Base-by-base conservation (phyloP, 2,113 vertebrate species). In the Passer domesticus region DNA sequence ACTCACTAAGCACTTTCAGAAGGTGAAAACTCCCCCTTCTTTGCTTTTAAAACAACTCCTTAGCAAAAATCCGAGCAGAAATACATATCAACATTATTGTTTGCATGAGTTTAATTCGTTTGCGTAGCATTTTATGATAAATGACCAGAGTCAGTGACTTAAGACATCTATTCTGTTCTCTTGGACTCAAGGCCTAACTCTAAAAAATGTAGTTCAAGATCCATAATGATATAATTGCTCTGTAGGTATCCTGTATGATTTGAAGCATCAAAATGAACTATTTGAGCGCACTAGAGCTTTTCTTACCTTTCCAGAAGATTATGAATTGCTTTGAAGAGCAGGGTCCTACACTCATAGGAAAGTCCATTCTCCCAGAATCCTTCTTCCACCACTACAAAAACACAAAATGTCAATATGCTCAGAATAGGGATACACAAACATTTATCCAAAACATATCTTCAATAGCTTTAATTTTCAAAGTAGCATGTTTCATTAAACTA, bases 301-400 rank as follows among this genome's bases (percentile, higher is more conserved):
- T 87, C 97, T 98, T 99, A 99, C 99, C 99, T 99, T 98, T 99
- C 99, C 97, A 99, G 97, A 94, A 99, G 98, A 97, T 99, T 99
- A 97, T 99, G 99, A 96, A 99, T 99, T 64, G 99, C 99, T 98
- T 99, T 99, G 98, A 99, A 99, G 96, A 99, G 99, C 89, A 99
- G 98, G 27, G 99, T 99, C 96, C 99, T 97, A 96, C 99, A 99
- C 97, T 99, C 99, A 68, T 99, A 99, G 82, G 99, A 99, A 97
- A 99, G 99, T 63, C 99, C 99, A 86, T 99, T 99, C 97, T 99
- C 99, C 99, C 99, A 99, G 16, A 99, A 96, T 89, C 99, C 99
- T 97, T 99, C 99, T 96, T 99, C 99, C 74, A 99, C 98, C 98
- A 99, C 99, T 99, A 98, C 63, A 98, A 96, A 98, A 97, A 85